phyloP scores from a whole-genome alignment of 2,113 vertebrate species.

The Strix aluco region DNA sequence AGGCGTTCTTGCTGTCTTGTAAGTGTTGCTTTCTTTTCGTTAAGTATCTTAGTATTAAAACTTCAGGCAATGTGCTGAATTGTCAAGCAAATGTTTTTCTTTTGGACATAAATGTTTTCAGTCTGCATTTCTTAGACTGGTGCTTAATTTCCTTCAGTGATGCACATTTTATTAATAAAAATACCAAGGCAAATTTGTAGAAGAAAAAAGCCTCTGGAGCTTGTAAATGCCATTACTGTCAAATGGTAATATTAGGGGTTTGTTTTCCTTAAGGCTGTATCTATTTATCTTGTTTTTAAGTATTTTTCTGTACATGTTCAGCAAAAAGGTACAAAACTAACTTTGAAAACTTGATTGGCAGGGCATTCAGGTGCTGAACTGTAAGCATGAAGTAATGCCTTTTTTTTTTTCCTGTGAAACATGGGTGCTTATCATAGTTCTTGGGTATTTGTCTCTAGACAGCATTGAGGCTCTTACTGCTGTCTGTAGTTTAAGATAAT shows the following conservation, averaged over 20 bases:
- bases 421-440: not conserved
- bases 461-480: not conserved
- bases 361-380: not conserved
- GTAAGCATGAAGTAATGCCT: not conserved
- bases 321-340: not conserved
- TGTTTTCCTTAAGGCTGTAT: not conserved
- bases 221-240: not conserved
- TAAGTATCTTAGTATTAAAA: not conserved
- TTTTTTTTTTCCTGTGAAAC: not conserved
- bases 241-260: not conserved
- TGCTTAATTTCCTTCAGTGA: not conserved
- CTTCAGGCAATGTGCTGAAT: not conserved
- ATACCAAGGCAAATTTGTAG: not conserved
- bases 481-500: not conserved
- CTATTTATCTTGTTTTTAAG: not conserved
- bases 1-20: constrained; percentile 96
- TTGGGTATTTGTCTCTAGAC: not conserved
- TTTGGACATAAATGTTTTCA: not conserved
- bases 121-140: not conserved
- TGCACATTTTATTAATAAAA: not conserved
- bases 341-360: not conserved
- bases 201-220: not conserved
- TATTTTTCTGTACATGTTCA: not conserved
- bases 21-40: constrained; percentile 69
- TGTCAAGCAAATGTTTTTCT: not conserved